Evolutionary conservation across 2,888 invertebrate species (phyloP).

Genomic region (Anoplius nigerrimus): DNA sequence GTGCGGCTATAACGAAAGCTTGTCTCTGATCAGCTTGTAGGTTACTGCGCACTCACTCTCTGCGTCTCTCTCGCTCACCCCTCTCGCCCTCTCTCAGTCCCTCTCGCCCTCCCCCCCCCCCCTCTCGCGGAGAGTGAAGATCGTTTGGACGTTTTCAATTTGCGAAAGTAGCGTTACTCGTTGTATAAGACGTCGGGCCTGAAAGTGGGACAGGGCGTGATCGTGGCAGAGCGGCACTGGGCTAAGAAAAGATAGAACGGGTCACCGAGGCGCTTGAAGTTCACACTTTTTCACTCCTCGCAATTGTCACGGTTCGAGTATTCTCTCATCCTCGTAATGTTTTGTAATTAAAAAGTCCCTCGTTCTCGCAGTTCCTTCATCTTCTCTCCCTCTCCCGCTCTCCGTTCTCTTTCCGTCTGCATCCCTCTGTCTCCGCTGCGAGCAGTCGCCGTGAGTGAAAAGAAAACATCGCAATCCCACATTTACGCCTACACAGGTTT

Average conservation of each 20-base stretch:
- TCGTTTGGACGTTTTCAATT: slow-evolving; percentile 28
- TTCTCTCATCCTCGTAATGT: slow-evolving; percentile 10
- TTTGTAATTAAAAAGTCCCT: not conserved
- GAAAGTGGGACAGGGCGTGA: slow-evolving; percentile 24
- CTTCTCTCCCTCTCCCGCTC: no score
- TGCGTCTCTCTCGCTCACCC: not conserved
- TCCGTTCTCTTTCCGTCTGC: not conserved
- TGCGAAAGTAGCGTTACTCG: slow-evolving; percentile 23
- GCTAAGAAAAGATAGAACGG: slow-evolving; percentile 12
- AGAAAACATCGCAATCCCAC: no score
- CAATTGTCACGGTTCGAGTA: slow-evolving; percentile 20
- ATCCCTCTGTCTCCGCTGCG: no score
- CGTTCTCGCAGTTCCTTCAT: not conserved
- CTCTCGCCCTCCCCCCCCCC: not conserved
- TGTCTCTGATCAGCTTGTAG: slow-evolving; percentile 17
- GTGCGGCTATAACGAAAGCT: slow-evolving; percentile 25
- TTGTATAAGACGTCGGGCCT: slow-evolving; percentile 21
- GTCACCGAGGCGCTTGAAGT: slow-evolving; percentile 19
- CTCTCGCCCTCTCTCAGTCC: not conserved
- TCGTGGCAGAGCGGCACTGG: slow-evolving; percentile 13
- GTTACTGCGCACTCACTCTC: not conserved
- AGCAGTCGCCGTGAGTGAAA: no score
- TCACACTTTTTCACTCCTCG: slow-evolving; percentile 22
- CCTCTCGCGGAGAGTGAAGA: slow-evolving; percentile 1
- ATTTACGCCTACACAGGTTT: no score